These are phyloP conservation scores for Erpetoichthys calabaricus DNA, from an alignment of 2,797 vertebrate genomes.

Conservation along the genomic window DNA sequence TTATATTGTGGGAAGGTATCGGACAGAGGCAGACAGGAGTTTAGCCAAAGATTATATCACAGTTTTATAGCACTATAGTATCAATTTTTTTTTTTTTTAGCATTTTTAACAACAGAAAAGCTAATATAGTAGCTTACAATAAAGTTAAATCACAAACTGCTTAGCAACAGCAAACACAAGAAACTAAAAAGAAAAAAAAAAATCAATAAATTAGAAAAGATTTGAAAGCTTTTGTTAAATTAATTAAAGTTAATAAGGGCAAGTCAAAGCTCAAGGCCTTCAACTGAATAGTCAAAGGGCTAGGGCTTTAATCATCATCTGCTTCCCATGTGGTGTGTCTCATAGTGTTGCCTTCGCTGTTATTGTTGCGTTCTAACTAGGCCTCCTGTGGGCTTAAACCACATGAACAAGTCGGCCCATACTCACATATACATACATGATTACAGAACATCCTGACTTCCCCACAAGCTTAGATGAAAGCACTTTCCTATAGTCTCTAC, in stretches of 20 bases:
- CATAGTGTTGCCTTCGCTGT: conserved; percentile 1
- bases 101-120: no score
- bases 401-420: background rate
- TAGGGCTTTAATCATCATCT: conserved; percentile 3
- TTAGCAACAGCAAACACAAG: background rate
- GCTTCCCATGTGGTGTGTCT: background rate
- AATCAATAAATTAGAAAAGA: background rate
- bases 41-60: no score
- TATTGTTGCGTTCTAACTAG: background rate
- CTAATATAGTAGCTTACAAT: no score
- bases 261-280: conserved; percentile 6
- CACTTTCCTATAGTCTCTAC: no score
- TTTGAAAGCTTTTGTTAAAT: conserved; percentile 3
- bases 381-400: background rate
- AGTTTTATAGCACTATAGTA: no score
- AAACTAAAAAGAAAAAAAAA: background rate
- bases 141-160: no score
- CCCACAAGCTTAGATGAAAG: no score
- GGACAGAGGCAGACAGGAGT: no score
- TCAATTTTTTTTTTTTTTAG: no score
- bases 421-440: no score
- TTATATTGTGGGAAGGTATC: no score
- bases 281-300: conserved; percentile 7
- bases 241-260: conserved; percentile 6
- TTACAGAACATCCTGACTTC: no score